phyloP scores from a whole-genome alignment of 1,140 invertebrate genomes.

The Camponotus vicinus region DNA sequence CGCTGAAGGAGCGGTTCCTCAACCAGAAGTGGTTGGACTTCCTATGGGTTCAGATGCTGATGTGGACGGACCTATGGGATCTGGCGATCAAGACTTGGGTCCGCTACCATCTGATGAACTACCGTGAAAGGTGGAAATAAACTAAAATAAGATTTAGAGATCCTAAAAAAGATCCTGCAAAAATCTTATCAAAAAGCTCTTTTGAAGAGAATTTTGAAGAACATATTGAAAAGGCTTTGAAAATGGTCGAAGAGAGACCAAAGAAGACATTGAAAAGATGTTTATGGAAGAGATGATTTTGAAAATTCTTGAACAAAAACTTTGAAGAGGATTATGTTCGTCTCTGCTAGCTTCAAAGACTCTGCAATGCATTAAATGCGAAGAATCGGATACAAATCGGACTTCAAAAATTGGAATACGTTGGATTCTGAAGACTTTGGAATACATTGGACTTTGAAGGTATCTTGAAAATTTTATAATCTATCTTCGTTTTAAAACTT shows the following conservation, averaged over 20 bases:
- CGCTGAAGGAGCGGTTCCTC: slow-evolving; percentile 71
- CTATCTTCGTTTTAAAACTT: background rate
- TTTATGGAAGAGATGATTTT: background rate
- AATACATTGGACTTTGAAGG: background rate
- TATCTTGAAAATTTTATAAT: background rate
- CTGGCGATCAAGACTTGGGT: slow-evolving; percentile 72
- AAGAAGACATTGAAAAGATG: background rate
- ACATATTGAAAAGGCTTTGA: too few relatives aligned
- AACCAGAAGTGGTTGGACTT: slow-evolving; percentile 72
- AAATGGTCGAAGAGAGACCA: background rate
- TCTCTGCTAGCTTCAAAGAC: background rate
- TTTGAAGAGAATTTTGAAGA: background rate
- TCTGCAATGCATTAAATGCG: background rate
- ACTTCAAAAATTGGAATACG: slow-evolving; percentile 5
- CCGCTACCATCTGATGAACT: slow-evolving; percentile 72
- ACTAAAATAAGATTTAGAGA: background rate
- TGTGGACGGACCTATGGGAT: slow-evolving; percentile 78
- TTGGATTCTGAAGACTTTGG: background rate
- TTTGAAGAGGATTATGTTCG: background rate
- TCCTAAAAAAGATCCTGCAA: background rate
- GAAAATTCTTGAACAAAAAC: background rate
- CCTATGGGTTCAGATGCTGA: slow-evolving; percentile 79
- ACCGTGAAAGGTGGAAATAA: slow-evolving; percentile 19
- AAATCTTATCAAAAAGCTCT: background rate
- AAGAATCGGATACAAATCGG: background rate